Evolutionary conservation across 2,888 invertebrate genomes (phyloP), one percentile per base, ranked within the genome.

Genomic region (Pseudeuparius sepicola): DNA sequence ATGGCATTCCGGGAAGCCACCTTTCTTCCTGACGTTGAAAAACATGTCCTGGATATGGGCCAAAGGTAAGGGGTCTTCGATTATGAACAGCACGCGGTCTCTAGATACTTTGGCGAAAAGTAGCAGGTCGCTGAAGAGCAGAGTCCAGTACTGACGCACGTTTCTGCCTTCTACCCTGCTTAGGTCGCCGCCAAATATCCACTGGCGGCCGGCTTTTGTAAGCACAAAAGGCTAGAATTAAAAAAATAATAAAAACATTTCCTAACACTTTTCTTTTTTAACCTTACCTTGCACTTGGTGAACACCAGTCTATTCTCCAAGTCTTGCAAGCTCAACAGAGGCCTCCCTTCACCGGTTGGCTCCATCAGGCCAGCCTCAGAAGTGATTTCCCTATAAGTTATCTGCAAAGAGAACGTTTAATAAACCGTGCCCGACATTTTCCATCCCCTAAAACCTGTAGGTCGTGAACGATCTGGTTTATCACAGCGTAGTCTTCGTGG

Each of bases 151-250:
- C 1, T 86, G 83, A 41, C 85, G 73, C 14, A 85, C 71, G 2
- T 81, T 76, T 27, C 87, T 70, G 1, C 87, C 86, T 63, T 88
- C 88, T 2, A 87, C 81, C 43, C 85, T 71, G 7, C 81, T 79
- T 15, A 89, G 63, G 50, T 88, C 87, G 0, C 88, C 87, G 4
- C 87, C 88, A 50, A 88, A 88, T 37, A 89, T 82, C 88, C 88
- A 88, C 60, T 87, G 87, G 31, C 88, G 71, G 14, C 86, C 86
- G 31, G 83, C 78, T 49, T 82, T 78, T 52, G 80, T 82, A 57
- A 89, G 65, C 33, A 82, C 78, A 59, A 89, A 89, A 33, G 88
- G 87, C 73, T 78, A 31, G 31, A 43, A 39, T 24, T 27, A 12
- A 20, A n/a, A n/a, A n/a, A n/a, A n/a, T n/a, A n/a, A n/a, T n/a